These are phyloP conservation scores for Monoplex corrugatus DNA, from an alignment of 2,888 invertebrate genomes.

Conservation along the genomic window DNA sequence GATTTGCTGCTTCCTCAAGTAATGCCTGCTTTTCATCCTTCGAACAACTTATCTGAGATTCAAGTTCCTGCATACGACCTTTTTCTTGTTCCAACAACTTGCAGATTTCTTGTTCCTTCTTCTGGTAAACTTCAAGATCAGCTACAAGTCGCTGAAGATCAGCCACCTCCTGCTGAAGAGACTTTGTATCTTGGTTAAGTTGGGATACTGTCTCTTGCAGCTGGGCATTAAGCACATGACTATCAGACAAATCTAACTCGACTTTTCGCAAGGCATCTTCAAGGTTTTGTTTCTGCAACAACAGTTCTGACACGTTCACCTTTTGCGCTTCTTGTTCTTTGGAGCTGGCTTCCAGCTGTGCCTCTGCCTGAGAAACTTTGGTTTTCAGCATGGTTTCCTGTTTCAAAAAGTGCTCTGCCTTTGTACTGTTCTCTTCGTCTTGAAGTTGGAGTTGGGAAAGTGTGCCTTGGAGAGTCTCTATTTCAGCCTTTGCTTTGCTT, in stretches of 20 bases:
- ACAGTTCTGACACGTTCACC: constrained; percentile 37
- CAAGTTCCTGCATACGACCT: constrained; percentile 43
- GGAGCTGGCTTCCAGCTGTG: constrained; percentile 28
- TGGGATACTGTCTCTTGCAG: constrained; percentile 42
- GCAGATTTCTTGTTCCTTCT: constrained; percentile 25
- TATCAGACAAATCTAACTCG: constrained; percentile 19
- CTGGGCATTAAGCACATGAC: constrained; percentile 22
- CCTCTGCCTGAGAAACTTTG: constrained; percentile 36
- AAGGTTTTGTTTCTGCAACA: constrained; percentile 59
- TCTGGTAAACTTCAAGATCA: neutral
- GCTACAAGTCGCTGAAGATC: neutral
- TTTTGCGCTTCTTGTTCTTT: constrained; percentile 30
- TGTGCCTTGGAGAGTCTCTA: constrained; percentile 29
- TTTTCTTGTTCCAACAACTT: constrained; percentile 47
- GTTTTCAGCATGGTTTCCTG: constrained; percentile 45
- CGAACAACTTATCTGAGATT: constrained; percentile 47
- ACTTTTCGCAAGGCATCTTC: constrained; percentile 58
- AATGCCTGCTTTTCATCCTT: constrained; percentile 50
- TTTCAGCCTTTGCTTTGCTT: constrained; percentile 42
- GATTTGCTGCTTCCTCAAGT: constrained; percentile 62
- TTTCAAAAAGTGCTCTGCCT: constrained; percentile 10
- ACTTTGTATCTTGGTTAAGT: constrained; percentile 34
- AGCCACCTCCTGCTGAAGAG: constrained; percentile 24
- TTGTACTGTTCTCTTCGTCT: constrained; percentile 16
- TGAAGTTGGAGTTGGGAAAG: constrained; percentile 47